Evolutionary conservation across 2,888 invertebrate species (phyloP).

Genomic region (Pollenia griseotomentosa): DNA sequence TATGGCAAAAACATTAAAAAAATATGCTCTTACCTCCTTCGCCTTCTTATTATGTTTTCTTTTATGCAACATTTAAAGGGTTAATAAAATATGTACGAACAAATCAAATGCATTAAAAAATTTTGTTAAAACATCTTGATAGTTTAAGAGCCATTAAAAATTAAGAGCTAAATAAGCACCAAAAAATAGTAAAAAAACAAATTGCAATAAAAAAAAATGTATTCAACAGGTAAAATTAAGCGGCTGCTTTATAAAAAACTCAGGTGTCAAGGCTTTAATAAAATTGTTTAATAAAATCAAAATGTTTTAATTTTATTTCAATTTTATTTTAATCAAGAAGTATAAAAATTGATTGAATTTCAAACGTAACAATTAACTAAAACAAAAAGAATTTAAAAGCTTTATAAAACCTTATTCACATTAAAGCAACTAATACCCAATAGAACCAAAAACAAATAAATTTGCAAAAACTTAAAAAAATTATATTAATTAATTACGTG

Average conservation of each 20-base stretch:
- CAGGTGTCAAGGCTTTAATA: constrained; percentile 2
- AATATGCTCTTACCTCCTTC: not conserved
- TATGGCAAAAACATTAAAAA: not conserved
- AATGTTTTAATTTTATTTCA: too few relatives aligned
- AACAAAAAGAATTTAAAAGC: too few relatives aligned
- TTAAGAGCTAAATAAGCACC: too few relatives aligned
- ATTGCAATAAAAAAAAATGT: not conserved
- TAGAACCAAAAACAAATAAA: not conserved
- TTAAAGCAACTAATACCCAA: too few relatives aligned
- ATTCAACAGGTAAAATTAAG: not conserved
- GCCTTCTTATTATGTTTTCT: not conserved
- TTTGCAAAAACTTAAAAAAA: not conserved
- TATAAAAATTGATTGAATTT: too few relatives aligned
- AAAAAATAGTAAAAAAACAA: too few relatives aligned
- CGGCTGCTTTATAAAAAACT: not conserved
- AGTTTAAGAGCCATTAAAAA: too few relatives aligned
- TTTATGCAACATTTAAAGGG: not conserved
- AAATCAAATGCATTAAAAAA: not conserved
- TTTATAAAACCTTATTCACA: too few relatives aligned
- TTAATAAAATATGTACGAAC: not conserved
- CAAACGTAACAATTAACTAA: too few relatives aligned
- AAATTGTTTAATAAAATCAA: not conserved
- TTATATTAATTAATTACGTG: not conserved
- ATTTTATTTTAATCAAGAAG: too few relatives aligned
- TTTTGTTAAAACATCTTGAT: too few relatives aligned